Base-by-base conservation (phyloP, 2,113 vertebrate species). In the Canis aureus region DNA sequence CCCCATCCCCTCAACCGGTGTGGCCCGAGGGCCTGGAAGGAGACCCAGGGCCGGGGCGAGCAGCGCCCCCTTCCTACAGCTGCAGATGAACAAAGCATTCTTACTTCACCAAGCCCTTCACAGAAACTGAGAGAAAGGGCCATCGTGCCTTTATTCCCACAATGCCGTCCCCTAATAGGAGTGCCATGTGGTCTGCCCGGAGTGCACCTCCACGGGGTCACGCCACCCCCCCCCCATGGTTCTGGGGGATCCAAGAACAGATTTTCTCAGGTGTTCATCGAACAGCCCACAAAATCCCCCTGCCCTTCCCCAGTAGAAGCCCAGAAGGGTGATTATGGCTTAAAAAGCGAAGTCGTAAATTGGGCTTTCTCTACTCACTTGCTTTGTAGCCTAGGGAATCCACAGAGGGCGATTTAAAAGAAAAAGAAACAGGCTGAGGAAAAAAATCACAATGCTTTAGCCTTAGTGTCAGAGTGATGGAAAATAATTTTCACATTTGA, bases 401-500 rank as follows among this genome's bases (percentile, higher is more conserved):
- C 95, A 64, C 94, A 79, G 93, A 97, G 96, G 84, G 59, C 43
- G 94, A 76, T 88, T 97, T 97, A 94, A 93, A 94, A 98, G 93
- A 79, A 91, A 98, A 97, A 97, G 69, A 94, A 95, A 96, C 49
- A 97, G 84, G 60, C 66, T 88, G 84, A 96, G 55, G 29, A 85
- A 89, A 95, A 95, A 94, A 94, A 27, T 27, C 19, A 0, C 73
- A 88, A 49, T 17, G 62, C 53, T 88, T 97, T 95, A 91, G 96
- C 88, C 89, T 95, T 96, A 76, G 76, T 97, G 85, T 95, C 97
- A 92, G 71, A 97, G 74, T 97, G 22, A 98, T 98, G 97, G 97
- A 89, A 96, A 97, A 98, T 97, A 98, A 97, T 97, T 97, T 98
- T 96, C 97, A 91, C 92, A 80, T 97, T 97, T 97, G 94, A 98